Evolutionary conservation across 92 coral and sea anemone genomes (phyloP).

Genomic region (Montipora capitata): DNA sequence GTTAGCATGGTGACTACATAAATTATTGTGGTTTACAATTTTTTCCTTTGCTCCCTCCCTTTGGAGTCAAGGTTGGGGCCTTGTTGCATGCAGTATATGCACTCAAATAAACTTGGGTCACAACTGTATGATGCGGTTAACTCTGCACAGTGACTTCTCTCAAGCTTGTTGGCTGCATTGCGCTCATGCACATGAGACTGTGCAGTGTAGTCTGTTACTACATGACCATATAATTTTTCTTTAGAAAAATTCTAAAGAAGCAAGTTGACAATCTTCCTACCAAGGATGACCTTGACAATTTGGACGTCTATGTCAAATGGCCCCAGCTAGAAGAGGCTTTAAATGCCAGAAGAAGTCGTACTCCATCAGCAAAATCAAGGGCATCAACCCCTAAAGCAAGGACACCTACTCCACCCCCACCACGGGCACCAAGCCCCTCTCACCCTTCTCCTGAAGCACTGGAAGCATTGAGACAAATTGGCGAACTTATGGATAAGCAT

Average conservation of each 20-base stretch:
- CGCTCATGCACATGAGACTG: too few relatives aligned
- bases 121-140: too few relatives aligned
- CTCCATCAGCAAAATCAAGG: slow-evolving; percentile 72
- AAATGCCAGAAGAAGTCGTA: slow-evolving; percentile 83
- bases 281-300: slow-evolving; percentile 87
- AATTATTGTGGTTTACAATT: too few relatives aligned
- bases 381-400: slow-evolving; percentile 75
- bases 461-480: slow-evolving; percentile 95
- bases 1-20: too few relatives aligned
- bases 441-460: slow-evolving; percentile 91
- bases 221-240: too few relatives aligned
- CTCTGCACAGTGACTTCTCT: too few relatives aligned
- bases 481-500: slow-evolving; percentile 89
- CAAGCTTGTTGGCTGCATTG: too few relatives aligned
- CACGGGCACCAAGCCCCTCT: slow-evolving; percentile 80
- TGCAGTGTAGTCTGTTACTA: too few relatives aligned
- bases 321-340: slow-evolving; percentile 97
- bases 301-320: slow-evolving; percentile 97
- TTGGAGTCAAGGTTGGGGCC: too few relatives aligned
- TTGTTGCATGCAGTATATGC: too few relatives aligned
- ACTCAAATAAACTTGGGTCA: too few relatives aligned
- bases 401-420: slow-evolving; percentile 81
- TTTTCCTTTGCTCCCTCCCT: too few relatives aligned
- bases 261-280: slow-evolving; percentile 91
- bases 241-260: slow-evolving; percentile 84